phyloP scores from a whole-genome alignment of 2,797 vertebrate species.

The Streptopelia turtur region DNA sequence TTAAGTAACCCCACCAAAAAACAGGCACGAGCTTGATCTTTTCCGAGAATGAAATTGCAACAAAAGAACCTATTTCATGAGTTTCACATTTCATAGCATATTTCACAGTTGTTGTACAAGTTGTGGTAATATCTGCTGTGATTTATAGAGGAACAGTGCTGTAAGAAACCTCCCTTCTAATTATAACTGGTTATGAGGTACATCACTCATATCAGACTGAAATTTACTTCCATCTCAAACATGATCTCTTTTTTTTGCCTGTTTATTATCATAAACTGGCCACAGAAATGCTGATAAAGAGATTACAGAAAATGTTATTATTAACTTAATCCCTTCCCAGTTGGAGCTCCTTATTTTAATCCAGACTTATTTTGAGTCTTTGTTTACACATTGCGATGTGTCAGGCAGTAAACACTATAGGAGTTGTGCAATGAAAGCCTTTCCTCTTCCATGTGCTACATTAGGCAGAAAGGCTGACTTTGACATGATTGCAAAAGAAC shows the following conservation, averaged over 20 bases:
- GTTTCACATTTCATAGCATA: slow-evolving; percentile 46
- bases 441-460: background rate
- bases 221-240: slow-evolving; percentile 59
- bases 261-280: slow-evolving; percentile 60
- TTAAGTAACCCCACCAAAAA: background rate
- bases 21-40: background rate
- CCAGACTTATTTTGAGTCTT: background rate
- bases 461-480: slow-evolving; percentile 35
- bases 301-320: slow-evolving; percentile 32
- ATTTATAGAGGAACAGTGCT: slow-evolving; percentile 49
- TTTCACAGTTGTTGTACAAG: slow-evolving; percentile 56
- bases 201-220: slow-evolving; percentile 65
- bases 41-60: background rate
- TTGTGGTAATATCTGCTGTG: slow-evolving; percentile 52
- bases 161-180: slow-evolving; percentile 68
- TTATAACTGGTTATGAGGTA: slow-evolving; percentile 66
- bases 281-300: slow-evolving; percentile 64
- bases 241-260: background rate
- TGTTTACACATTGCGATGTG: background rate
- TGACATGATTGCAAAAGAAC: background rate
- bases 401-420: background rate
- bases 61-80: slow-evolving; percentile 30
- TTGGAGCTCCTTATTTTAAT: background rate
- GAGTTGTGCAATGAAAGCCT: background rate
- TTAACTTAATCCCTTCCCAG: slow-evolving; percentile 30